phyloP scores from a whole-genome alignment of 2,113 vertebrate genomes.

The Pterocles burchelli region DNA sequence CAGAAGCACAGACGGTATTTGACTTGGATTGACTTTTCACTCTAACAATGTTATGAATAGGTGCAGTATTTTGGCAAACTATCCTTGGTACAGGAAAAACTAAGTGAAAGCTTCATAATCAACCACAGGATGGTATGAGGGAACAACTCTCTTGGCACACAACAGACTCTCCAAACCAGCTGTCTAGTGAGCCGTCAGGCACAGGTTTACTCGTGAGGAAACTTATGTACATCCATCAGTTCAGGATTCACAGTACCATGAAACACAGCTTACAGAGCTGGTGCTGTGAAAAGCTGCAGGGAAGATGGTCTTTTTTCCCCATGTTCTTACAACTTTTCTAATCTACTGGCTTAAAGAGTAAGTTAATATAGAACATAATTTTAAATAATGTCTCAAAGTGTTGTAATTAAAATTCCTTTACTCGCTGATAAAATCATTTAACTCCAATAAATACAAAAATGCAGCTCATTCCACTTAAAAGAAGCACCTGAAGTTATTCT shows the following conservation, averaged over 20 bases:
- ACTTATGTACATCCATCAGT: background rate
- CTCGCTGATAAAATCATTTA: background rate
- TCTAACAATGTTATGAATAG: background rate
- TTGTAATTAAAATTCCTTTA: background rate
- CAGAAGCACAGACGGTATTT: background rate
- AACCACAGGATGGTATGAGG: fast-evolving
- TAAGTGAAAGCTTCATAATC: background rate
- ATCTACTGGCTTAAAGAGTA: background rate
- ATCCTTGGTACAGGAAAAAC: background rate
- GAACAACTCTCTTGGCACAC: background rate
- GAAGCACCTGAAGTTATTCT: background rate
- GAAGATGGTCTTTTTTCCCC: background rate
- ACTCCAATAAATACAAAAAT: background rate
- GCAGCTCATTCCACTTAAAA: background rate
- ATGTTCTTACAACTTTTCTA: background rate
- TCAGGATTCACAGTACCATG: background rate
- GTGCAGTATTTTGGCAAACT: background rate
- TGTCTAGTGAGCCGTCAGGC: background rate
- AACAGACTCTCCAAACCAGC: background rate
- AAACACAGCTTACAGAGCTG: background rate
- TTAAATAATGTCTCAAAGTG: background rate
- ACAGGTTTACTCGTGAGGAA: background rate
- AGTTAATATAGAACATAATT: background rate
- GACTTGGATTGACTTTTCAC: background rate
- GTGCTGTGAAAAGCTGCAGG: background rate